These are phyloP conservation scores for Actias luna DNA, from an alignment of 2,888 invertebrate species.

Conservation along the genomic window DNA sequence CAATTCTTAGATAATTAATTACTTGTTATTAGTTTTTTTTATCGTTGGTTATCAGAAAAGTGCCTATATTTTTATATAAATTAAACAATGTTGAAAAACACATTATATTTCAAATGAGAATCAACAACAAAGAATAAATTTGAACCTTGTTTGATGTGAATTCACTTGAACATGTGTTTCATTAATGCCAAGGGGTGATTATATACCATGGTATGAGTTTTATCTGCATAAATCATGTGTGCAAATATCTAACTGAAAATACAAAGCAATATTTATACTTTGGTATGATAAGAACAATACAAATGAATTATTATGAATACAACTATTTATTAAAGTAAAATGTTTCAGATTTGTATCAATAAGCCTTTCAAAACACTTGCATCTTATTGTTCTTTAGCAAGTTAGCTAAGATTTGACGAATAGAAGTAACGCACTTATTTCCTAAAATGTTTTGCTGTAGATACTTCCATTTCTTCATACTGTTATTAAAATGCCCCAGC, in stretches of 20 bases:
- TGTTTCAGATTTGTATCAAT: not conserved
- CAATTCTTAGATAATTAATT: slow-evolving; percentile 18
- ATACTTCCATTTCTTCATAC: not conserved
- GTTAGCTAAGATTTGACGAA: too few species aligned
- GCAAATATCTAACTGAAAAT: slow-evolving; percentile 87
- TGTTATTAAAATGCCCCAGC: not conserved
- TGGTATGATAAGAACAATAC: too few species aligned
- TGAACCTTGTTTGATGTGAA: not conserved
- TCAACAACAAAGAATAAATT: slow-evolving; percentile 26
- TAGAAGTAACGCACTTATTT: not conserved
- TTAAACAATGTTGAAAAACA: not conserved
- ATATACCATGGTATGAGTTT: slow-evolving; percentile 94
- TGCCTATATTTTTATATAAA: slow-evolving; percentile 11
- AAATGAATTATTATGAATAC: not conserved
- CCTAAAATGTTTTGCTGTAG: not conserved
- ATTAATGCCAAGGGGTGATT: slow-evolving; percentile 89
- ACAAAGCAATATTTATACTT: too few species aligned
- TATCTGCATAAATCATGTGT: slow-evolving; percentile 91
- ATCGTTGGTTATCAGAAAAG: slow-evolving; percentile 5
- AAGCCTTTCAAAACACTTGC: not conserved
- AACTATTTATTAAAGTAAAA: not conserved
- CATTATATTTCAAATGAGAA: slow-evolving; percentile 1
- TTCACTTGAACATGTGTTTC: slow-evolving; percentile 52
- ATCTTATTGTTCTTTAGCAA: not conserved
- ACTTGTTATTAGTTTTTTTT: slow-evolving; percentile 24